phyloP scores from a whole-genome alignment of 2,797 vertebrate species.

The Enteromius trimaculatus region DNA sequence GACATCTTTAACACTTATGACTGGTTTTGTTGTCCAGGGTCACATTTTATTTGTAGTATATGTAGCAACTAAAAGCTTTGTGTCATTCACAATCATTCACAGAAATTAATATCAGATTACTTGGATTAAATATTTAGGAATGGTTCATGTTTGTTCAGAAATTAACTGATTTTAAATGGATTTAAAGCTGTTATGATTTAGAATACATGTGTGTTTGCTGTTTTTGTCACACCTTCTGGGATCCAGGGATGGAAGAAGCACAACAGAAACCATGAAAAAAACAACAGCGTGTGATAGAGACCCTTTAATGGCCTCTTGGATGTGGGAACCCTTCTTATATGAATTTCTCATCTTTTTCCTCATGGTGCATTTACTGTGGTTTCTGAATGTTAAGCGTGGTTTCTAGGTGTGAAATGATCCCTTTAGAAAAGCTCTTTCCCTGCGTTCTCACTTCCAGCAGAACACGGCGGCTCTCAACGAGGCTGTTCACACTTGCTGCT shows the following conservation, averaged over 20 bases:
- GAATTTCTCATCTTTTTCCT: not conserved
- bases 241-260: not conserved
- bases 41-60: not conserved
- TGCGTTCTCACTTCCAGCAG: constrained; percentile 15
- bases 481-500: constrained; percentile 40
- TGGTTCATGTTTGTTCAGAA: not conserved
- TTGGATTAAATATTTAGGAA: not conserved
- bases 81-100: not conserved
- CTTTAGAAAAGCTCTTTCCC: constrained; percentile 32
- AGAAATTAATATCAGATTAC: not conserved
- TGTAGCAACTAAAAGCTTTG: not conserved
- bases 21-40: too few relatives aligned
- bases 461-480: not conserved
- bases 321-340: not conserved
- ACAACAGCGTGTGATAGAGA: not conserved
- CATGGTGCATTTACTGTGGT: constrained; percentile 5
- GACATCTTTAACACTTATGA: too few relatives aligned
- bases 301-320: not conserved
- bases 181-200: not conserved
- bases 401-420: constrained; percentile 55
- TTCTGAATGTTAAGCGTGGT: constrained; percentile 15
- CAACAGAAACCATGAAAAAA: not conserved
- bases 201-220: not conserved
- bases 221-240: not conserved
- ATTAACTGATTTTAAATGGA: not conserved